A percentile compares a stretch with the other conserved stretches of the same genome.
Conservation (phyloP, 2,113 vertebrate species). For the Mormyrus lacerda region DNA sequence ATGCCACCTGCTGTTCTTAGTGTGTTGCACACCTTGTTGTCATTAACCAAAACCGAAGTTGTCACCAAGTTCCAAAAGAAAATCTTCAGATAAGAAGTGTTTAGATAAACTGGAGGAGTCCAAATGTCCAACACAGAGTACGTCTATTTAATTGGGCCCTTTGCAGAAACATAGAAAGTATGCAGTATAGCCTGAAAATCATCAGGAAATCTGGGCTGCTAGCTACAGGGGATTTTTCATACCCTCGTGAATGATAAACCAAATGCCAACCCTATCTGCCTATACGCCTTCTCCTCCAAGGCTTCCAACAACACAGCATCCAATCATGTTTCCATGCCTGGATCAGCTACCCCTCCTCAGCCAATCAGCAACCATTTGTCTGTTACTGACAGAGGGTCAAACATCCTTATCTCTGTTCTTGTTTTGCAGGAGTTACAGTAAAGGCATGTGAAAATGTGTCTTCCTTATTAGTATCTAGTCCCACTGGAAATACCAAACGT, state of each 20-base stretch:
- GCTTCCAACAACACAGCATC: background rate
- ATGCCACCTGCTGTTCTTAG: background rate
- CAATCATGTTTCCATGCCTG: background rate
- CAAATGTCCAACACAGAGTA: background rate
- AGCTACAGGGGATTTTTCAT: background rate
- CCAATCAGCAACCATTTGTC: background rate
- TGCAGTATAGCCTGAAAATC: background rate
- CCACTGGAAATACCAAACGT: background rate
- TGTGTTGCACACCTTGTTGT: background rate
- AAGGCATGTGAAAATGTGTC: background rate
- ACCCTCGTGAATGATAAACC: background rate
- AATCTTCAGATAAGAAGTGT: background rate
- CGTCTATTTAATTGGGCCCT: constrained; percentile 14
- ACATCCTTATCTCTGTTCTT: background rate
- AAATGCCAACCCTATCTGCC: background rate
- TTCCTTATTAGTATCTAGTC: background rate
- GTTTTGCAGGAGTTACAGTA: background rate
- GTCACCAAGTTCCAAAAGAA: background rate
- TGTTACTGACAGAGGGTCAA: background rate
- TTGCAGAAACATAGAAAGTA: background rate
- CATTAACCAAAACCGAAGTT: background rate
- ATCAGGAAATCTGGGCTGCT: no score
- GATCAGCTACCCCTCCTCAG: background rate
- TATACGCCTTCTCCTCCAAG: background rate
- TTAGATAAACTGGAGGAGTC: no score